Base-by-base conservation (phyloP, 2,888 invertebrate species). In the Chouioia cunea region DNA sequence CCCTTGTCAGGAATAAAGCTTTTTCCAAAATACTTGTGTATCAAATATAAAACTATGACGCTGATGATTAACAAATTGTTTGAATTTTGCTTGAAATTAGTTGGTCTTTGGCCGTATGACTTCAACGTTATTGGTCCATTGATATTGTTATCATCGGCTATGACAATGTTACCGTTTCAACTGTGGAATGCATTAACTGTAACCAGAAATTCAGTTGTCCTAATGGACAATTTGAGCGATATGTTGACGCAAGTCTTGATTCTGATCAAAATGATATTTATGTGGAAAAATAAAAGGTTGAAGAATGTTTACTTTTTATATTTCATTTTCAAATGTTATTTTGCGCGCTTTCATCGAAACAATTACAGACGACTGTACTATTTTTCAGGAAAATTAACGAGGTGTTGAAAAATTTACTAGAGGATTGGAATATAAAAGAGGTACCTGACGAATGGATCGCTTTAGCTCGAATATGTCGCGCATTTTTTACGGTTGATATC, bases 271-370 rank as follows among this genome's bases (percentile, higher is more conserved):
- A 2, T 69, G 6, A 23, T 58, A 4, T 16, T 48, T 12, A 36
- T 69, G 53, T 69, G 69, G 69, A 54, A 18, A 15, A 68, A 48
- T n/a, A 62, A 22, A 57, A 68, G 68, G 68, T 68, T 46, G 2
- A 18, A n/a, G 4, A 2, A 46, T 22, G 1, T n/a, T 63, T 46
- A 4, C 15, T 16, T 50, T 44, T 20, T 15, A 18, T 4, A 18
- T 52, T 27, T 6, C 3, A 6, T 6, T 27, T 4, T 4, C 27
- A 27, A 27, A 27, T 27, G 27, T 27, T 27, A 27, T n/a, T n/a
- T n/a, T n/a, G n/a, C n/a, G n/a, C n/a, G n/a, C n/a, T n/a, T n/a
- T n/a, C n/a, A n/a, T n/a, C n/a, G n/a, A n/a, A n/a, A n/a, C n/a
- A n/a, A n/a, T n/a, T n/a, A n/a, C n/a, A n/a, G n/a, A n/a, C n/a